A percentile compares a stretch with the other conserved stretches of the same genome.
Conservation (phyloP, 23 tunicate species). For the Trididemnum nubilum region DNA sequence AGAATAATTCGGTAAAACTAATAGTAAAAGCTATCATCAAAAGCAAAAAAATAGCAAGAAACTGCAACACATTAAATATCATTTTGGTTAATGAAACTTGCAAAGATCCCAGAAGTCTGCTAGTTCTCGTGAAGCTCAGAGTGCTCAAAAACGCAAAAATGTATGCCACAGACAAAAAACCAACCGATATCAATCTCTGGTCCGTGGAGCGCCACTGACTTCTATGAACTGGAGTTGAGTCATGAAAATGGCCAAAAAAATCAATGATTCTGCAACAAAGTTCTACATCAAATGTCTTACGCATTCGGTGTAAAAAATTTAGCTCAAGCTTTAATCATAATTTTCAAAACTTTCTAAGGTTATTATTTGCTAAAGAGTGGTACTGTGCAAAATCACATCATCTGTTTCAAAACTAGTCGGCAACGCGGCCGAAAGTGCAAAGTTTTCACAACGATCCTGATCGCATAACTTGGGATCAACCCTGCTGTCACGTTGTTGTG, state of each 20-base stretch:
- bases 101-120: conserved; percentile 8
- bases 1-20: conserved; percentile 10
- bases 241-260: neutral
- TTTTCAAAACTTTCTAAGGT: no score
- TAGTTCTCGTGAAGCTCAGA: neutral
- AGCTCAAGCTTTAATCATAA: no score
- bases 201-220: neutral
- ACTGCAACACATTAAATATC: conserved; percentile 7
- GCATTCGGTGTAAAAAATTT: no score
- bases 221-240: neutral
- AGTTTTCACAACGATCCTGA: neutral
- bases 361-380: no score
- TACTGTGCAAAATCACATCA: no score
- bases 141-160: neutral
- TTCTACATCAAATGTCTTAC: neutral
- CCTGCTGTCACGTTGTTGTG: no score
- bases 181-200: neutral
- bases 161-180: conserved; percentile 10
- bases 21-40: conserved; percentile 19
- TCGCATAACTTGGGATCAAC: no score
- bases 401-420: no score
- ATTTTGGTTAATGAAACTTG: conserved; percentile 2
- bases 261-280: conserved; percentile 17
- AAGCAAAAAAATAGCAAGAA: neutral
- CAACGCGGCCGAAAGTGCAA: neutral